Evolutionary conservation across 2,113 vertebrate species (phyloP).

Genomic region (Alces alces): DNA sequence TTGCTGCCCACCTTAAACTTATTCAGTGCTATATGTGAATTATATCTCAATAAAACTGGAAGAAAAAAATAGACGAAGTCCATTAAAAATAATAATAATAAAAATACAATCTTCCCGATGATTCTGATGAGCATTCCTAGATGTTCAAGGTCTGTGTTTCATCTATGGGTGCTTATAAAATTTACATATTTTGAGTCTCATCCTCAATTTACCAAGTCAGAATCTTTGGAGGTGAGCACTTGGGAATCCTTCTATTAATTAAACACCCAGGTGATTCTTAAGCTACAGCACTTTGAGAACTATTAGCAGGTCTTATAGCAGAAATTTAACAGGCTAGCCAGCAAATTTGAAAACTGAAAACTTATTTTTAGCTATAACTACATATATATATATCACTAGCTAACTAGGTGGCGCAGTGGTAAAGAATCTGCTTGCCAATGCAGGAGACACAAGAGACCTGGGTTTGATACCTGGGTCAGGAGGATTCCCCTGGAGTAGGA

Average conservation of each 20-base stretch:
- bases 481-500: background rate
- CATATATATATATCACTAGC: background rate
- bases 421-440: background rate
- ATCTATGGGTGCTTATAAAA: background rate
- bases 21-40: background rate
- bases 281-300: background rate
- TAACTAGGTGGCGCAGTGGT: background rate
- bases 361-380: background rate
- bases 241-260: background rate
- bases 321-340: background rate
- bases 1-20: background rate
- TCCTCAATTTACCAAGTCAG: background rate
- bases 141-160: background rate
- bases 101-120: background rate
- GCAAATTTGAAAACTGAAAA: conserved; percentile 6
- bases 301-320: background rate
- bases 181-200: background rate
- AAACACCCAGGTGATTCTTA: background rate
- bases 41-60: background rate
- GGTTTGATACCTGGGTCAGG: background rate
- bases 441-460: background rate
- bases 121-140: background rate
- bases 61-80: background rate
- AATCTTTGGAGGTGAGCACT: background rate
- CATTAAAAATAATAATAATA: background rate